phyloP scores from a whole-genome alignment of 2,888 invertebrate genomes.

The Erynnis tages region DNA sequence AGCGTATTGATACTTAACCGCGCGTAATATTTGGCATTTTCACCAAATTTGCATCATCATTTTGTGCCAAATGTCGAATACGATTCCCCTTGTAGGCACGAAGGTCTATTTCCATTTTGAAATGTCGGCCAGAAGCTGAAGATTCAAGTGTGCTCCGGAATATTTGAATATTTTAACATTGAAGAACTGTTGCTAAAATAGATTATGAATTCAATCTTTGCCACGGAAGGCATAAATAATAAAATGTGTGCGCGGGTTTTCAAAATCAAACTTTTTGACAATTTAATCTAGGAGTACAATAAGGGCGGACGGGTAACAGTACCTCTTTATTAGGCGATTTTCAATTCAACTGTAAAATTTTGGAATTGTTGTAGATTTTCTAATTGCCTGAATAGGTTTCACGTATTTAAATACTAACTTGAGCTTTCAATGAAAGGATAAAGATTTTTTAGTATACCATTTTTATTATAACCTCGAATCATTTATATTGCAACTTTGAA shows the following conservation, averaged over 20 bases:
- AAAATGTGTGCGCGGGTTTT: not conserved
- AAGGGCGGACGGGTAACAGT: too few species aligned
- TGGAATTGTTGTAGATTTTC: too few species aligned
- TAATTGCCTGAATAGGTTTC: too few species aligned
- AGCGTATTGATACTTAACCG: slow-evolving; percentile 57
- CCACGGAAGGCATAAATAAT: slow-evolving; percentile 1
- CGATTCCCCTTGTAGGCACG: slow-evolving; percentile 65
- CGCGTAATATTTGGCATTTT: slow-evolving; percentile 57
- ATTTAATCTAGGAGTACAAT: too few species aligned
- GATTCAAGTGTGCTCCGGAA: slow-evolving; percentile 70
- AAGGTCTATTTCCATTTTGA: slow-evolving; percentile 71
- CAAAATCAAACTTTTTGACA: too few species aligned
- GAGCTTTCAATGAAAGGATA: too few species aligned
- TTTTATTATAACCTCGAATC: too few species aligned
- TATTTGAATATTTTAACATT: slow-evolving; percentile 74
- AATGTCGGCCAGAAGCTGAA: slow-evolving; percentile 64
- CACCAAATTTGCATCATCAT: slow-evolving; percentile 63
- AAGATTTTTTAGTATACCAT: too few species aligned
- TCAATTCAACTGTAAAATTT: too few species aligned
- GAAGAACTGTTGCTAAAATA: slow-evolving; percentile 54
- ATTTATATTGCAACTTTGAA: too few species aligned
- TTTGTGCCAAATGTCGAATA: slow-evolving; percentile 68
- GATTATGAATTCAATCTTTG: slow-evolving; percentile 47
- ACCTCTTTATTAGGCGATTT: too few species aligned
- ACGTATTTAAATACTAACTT: too few species aligned